A percentile compares a stretch with the other conserved stretches of the same genome.
These are phyloP conservation scores for Knipowitschia caucasica DNA, from an alignment of 2,797 vertebrate species.

Conservation along the genomic window DNA sequence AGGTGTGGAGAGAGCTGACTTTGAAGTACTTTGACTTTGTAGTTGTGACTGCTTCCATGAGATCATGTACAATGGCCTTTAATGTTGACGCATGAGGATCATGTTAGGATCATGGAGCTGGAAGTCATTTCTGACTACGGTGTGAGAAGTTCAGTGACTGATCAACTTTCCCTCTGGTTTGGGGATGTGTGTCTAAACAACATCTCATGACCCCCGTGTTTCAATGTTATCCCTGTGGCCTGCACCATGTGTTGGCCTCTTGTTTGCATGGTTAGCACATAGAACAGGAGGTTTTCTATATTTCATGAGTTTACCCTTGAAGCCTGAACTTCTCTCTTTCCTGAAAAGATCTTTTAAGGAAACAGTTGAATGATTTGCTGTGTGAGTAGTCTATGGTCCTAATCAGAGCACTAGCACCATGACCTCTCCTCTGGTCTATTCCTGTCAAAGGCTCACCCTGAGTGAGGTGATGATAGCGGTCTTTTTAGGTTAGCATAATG, in stretches of 20 bases:
- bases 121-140: neutral
- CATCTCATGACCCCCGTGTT: neutral
- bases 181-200: neutral
- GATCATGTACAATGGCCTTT: too few species aligned
- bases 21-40: too few species aligned
- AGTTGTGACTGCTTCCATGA: too few species aligned
- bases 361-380: slow-evolving; percentile 8
- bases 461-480: slow-evolving; percentile 25
- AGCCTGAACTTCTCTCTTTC: neutral
- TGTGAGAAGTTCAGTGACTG: neutral
- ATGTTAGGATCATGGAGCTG: neutral
- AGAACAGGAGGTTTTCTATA: slow-evolving; percentile 7
- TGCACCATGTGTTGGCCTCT: slow-evolving; percentile 9
- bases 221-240: slow-evolving; percentile 10
- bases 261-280: too few species aligned
- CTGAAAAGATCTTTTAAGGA: neutral
- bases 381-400: slow-evolving; percentile 1
- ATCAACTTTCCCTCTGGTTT: neutral
- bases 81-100: too few species aligned
- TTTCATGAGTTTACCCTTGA: neutral
- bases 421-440: slow-evolving; percentile 25
- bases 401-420: slow-evolving; percentile 23
- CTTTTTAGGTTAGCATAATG: slow-evolving; percentile 40
- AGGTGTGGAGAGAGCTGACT: too few species aligned
- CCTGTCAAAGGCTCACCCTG: slow-evolving; percentile 29